Base-by-base conservation (phyloP, 2,888 invertebrate species). In the Entomobrya proxima region DNA sequence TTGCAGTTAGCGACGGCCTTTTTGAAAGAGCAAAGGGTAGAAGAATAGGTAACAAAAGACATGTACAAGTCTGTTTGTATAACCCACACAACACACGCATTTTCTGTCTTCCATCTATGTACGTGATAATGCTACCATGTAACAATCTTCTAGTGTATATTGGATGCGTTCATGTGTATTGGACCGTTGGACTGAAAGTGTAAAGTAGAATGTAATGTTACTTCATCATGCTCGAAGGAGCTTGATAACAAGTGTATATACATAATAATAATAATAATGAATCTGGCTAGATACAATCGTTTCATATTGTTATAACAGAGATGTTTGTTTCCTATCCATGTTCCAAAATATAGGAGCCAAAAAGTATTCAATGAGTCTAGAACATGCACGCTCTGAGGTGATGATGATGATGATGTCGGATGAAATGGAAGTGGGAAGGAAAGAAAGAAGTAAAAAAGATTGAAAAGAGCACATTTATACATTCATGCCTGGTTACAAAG, bases 191-290 rank as follows among this genome's bases (percentile, higher is more conserved):
- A 40, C 35, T 82, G 58, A 67, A 83, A 76, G 76, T 76, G 83
- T 83, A 83, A 83, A 83, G 67, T 76, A 64, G 61, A 76, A 83
- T 76, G 83, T 83, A 83, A 83, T 67, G 52, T 83, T 83, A 50
- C 52, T 67, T 74, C 74, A 82, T 74, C 81, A 82, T 79, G 50
- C 64, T 76, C 21, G 64, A 76, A 61, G 61, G 44, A 76, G 64
- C 74, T 67, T 64, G 76, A 83, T 83, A 83, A 76, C 75, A 75
- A 83, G 76, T 52, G 69, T 30, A 79, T 69, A 7, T 64, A 67
- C 32, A 79, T 64, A 64, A 64, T 64, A 35, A 58, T n/a, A n/a
- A n/a, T 47, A 47, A 55, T 64, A 64, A 64, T 64, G 61, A 64
- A 64, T 64, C 61, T 64, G 61, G 61, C 30, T 58, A 30, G 32